Evolutionary conservation across 1,140 invertebrate species (phyloP).

Genomic region (Ceratoteleas bidentatus): DNA sequence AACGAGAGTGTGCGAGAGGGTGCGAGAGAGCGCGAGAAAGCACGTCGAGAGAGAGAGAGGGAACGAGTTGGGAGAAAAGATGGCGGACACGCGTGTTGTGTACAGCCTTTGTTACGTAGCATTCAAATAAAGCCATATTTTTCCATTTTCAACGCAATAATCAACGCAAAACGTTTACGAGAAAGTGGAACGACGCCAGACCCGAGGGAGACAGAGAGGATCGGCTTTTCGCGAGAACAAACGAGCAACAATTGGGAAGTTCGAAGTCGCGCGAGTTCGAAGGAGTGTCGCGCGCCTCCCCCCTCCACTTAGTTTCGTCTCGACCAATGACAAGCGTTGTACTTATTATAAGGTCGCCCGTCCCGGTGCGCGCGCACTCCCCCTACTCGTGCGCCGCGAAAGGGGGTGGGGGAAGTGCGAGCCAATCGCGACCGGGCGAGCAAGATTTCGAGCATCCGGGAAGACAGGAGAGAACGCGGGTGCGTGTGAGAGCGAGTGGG

Average conservation of each 20-base stretch:
- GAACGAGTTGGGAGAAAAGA: conserved; percentile 50
- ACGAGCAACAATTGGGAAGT: too few relatives aligned
- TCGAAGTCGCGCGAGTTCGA: conserved; percentile 25
- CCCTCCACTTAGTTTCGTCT: too few relatives aligned
- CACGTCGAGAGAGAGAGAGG: conserved; percentile 8
- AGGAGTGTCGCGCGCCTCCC: not conserved
- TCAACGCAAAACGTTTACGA: conserved; percentile 68
- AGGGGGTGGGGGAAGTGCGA: not conserved
- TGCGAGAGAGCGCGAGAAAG: conserved; percentile 11
- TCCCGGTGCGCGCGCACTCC: too few relatives aligned
- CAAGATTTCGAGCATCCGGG: too few relatives aligned
- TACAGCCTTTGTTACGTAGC: conserved; percentile 80
- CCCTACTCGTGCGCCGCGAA: too few relatives aligned
- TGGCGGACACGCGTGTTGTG: conserved; percentile 62
- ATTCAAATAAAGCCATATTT: conserved; percentile 81
- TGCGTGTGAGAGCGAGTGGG: conserved; percentile 36
- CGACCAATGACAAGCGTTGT: too few relatives aligned
- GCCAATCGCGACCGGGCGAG: too few relatives aligned
- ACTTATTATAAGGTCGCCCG: too few relatives aligned
- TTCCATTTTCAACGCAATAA: conserved; percentile 81
- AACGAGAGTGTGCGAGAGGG: conserved; percentile 7
- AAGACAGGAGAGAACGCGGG: conserved; percentile 26
- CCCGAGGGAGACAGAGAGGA: too few relatives aligned
- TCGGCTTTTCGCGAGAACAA: too few relatives aligned
- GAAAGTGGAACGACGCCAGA: too few relatives aligned